Conservation (phyloP, 2,797 vertebrate species). For the Novumbra hubbsi region DNA sequence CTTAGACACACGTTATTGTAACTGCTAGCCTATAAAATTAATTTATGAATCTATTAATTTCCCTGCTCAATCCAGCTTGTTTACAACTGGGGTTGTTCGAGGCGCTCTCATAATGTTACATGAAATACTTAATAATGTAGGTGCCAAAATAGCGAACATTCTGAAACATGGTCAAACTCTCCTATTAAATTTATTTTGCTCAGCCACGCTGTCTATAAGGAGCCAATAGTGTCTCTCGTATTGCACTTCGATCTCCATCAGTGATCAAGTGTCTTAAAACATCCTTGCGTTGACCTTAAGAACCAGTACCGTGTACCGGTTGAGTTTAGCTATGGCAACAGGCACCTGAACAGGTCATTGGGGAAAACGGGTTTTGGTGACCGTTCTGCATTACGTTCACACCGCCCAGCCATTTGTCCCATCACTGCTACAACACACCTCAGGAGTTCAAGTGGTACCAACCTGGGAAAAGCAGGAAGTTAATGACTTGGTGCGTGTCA, state of each 20-base stretch:
- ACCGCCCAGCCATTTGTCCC: not conserved
- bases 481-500: not conserved
- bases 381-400: not conserved
- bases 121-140: no score
- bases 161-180: no score
- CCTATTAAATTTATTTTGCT: no score
- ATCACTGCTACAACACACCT: not conserved
- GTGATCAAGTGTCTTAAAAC: slow-evolving; percentile 13
- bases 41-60: no score
- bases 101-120: no score
- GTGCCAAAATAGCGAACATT: no score
- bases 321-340: slow-evolving; percentile 43
- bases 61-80: no score
- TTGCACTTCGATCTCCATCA: slow-evolving; percentile 17
- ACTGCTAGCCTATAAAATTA: no score
- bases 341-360: slow-evolving; percentile 50
- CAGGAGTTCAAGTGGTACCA: not conserved
- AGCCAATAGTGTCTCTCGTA: not conserved
- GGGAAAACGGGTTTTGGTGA: slow-evolving; percentile 50
- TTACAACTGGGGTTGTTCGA: no score
- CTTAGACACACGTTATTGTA: no score
- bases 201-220: not conserved
- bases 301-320: slow-evolving; percentile 47
- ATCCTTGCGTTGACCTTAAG: slow-evolving; percentile 12
- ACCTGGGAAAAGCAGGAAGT: not conserved